phyloP scores from a whole-genome alignment of 2,113 vertebrate genomes.

The Tetrax tetrax region DNA sequence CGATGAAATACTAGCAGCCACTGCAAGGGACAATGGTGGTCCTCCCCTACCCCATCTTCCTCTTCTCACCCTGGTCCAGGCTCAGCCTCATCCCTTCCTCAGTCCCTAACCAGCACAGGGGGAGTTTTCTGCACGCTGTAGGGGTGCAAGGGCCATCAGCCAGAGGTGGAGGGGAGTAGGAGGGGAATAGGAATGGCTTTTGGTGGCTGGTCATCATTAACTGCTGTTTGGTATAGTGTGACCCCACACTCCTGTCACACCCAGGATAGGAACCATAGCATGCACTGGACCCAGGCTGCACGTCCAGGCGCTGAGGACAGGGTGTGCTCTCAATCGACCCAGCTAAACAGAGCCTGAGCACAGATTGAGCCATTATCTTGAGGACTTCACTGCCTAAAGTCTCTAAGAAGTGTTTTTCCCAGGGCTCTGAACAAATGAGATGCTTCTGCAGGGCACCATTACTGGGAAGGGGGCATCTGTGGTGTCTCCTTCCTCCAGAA shows the following conservation, averaged over 20 bases:
- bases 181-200: background rate
- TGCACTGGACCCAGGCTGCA: background rate
- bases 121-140: background rate
- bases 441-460: background rate
- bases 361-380: background rate
- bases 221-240: background rate
- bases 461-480: background rate
- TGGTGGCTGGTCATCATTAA: background rate
- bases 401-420: accelerated
- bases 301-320: background rate
- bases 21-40: accelerated
- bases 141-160: background rate
- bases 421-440: background rate
- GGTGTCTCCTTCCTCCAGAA: background rate
- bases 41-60: background rate
- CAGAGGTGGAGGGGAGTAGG: background rate
- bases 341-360: background rate
- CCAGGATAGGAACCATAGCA: background rate
- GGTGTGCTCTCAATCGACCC: background rate
- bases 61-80: background rate
- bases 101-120: background rate
- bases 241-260: background rate
- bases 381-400: background rate
- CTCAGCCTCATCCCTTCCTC: background rate
- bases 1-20: background rate